phyloP scores from a whole-genome alignment of 64 coral and sea anemone species.

The Stylophora pistillata region DNA sequence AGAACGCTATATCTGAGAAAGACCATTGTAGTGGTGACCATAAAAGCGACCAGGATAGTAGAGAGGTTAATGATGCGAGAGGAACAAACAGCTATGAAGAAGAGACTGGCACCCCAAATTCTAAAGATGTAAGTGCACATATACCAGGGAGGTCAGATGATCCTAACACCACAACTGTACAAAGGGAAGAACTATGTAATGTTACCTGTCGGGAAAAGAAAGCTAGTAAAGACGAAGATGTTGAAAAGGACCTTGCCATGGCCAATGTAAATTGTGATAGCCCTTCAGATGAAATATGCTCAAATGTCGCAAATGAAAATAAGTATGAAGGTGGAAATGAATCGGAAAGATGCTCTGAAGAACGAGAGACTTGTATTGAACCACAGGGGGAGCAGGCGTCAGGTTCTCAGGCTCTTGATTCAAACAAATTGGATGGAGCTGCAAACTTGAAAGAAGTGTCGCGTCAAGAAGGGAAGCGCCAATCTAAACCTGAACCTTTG shows the following conservation, averaged over 20 bases:
- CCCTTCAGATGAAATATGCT: not conserved
- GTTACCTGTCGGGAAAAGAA: not conserved
- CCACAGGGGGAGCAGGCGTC: not conserved
- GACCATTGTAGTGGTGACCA: no score
- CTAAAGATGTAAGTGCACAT: no score
- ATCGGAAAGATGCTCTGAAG: not conserved
- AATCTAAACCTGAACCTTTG: not conserved
- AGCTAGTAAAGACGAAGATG: not conserved
- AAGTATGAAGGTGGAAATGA: conserved; percentile 16
- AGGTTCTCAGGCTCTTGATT: not conserved
- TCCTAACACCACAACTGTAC: no score
- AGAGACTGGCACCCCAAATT: no score
- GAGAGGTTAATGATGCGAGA: no score
- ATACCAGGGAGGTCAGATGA: no score
- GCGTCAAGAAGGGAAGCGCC: not conserved
- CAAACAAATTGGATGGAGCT: not conserved
- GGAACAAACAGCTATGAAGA: no score
- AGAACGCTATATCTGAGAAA: no score
- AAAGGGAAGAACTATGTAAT: not conserved
- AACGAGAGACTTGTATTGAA: not conserved
- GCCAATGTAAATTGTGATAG: not conserved
- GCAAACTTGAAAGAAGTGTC: not conserved
- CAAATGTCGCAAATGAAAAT: not conserved
- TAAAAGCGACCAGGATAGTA: no score
- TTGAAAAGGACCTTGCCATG: not conserved